Percentiles rank a stretch among this genome's conserved stretches.
phyloP scores from a whole-genome alignment of 2,113 vertebrate genomes.

The Apus apus region DNA sequence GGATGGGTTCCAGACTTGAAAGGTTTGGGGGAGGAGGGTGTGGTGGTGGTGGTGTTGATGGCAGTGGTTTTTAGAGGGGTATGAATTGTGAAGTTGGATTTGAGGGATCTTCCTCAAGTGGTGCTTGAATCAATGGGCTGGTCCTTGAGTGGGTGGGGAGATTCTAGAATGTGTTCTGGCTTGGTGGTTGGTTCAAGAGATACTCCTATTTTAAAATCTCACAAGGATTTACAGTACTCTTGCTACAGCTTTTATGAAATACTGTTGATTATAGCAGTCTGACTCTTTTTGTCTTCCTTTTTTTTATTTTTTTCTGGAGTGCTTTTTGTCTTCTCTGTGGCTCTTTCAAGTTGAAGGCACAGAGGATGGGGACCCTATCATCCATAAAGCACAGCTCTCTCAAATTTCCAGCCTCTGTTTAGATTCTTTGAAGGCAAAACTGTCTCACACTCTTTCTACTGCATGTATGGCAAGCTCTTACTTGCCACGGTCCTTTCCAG shows the following conservation, averaged over 20 bases:
- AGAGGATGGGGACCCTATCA: not conserved
- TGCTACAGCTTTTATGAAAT: not conserved
- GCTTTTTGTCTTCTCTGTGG: not conserved
- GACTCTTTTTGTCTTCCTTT: not conserved
- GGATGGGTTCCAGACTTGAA: not conserved
- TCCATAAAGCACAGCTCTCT: not conserved
- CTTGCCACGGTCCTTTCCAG: not conserved
- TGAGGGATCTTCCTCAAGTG: not conserved
- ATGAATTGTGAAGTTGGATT: not conserved
- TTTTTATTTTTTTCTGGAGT: not conserved
- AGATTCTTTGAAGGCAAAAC: not conserved
- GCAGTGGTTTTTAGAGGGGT: not conserved
- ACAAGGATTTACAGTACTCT: not conserved
- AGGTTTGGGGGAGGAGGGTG: rapidly evolving
- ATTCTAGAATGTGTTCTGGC: not conserved
- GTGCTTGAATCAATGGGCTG: not conserved
- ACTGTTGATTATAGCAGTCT: not conserved
- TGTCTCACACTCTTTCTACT: not conserved
- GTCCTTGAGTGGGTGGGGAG: not conserved
- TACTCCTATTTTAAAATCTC: not conserved
- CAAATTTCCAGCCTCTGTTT: not conserved
- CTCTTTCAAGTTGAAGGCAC: not conserved
- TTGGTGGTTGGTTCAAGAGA: not conserved
- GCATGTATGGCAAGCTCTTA: not conserved
- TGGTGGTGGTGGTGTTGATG: not conserved